Evolutionary conservation across 2,797 vertebrate species (phyloP), one percentile per base, ranked within the genome.

Genomic region (Hipposideros larvatus): DNA sequence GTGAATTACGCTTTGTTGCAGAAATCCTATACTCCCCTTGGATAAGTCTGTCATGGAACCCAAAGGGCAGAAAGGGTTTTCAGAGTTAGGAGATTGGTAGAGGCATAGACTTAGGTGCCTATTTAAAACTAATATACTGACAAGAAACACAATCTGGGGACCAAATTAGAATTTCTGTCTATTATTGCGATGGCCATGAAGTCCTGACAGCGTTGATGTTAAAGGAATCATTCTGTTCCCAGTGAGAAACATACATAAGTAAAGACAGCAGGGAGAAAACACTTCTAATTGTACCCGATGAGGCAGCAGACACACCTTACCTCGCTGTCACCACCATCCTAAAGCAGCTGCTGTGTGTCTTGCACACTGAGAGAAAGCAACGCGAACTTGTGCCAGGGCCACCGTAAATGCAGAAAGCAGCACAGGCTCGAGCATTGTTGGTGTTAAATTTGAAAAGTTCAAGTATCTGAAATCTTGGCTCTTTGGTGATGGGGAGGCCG

Each of bases 1-100:
- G 98, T 99, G 99, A 99, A 99, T 99, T 99, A 98, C 97, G 98
- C 99, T 99, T 99, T 99, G 99, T 99, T 99, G 98, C 98, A 98
- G 99, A 99, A 99, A 99, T 98, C 98, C 99, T 99, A 99, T 99
- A 99, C 99, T 99, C 98, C 99, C 98, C 78, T 84, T 80, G 98
- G 97, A 97, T 95, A 93, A 80, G 71, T 98, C 96, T 98, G 97
- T 98, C 98, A 97, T 85, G 96, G 97, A 97, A 98, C 97, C 98
- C 96, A 98, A 98, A 98, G 97, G 97, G 98, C 97, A 98, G 98
- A 98, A 97, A 98, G 96, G 96, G 93, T 95, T 92, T 98, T 97
- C 87, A 78, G 94, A 97, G 97, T 97, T 98, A 97, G 97, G 96
- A 97, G 96, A 97, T 53, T 82, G 96, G 98, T 97, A 92, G 96